A percentile compares a stretch with the other conserved stretches of the same genome.
Conservation (phyloP, 1,140 invertebrate genomes). For the Tetramorium alpestre region DNA sequence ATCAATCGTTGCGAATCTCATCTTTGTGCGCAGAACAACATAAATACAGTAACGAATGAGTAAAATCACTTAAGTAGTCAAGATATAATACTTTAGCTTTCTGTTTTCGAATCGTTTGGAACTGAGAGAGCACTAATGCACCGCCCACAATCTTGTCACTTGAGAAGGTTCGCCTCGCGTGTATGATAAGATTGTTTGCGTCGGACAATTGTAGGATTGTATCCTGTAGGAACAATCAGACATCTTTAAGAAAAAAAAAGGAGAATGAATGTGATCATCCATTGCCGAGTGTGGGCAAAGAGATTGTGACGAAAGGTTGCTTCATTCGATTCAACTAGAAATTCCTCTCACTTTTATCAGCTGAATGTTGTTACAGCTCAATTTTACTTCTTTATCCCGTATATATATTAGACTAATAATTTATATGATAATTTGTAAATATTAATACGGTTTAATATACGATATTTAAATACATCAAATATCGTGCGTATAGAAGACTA, state of each 20-base stretch:
- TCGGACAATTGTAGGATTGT: neutral
- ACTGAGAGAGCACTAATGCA: slow-evolving; percentile 59
- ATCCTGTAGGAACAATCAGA: neutral
- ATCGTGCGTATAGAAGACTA: neutral
- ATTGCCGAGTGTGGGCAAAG: slow-evolving; percentile 4
- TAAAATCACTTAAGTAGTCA: slow-evolving; percentile 19
- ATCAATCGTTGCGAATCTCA: neutral
- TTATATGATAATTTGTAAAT: neutral
- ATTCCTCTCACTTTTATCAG: slow-evolving; percentile 11
- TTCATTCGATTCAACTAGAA: neutral
- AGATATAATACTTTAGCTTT: neutral
- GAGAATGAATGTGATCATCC: neutral
- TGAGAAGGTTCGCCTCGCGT: slow-evolving; percentile 40
- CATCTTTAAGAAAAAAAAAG: neutral
- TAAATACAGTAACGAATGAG: neutral
- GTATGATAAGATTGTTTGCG: slow-evolving; percentile 52
- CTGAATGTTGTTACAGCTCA: neutral
- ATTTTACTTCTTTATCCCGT: neutral
- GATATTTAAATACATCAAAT: neutral
- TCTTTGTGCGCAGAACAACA: neutral
- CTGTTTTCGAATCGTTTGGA: neutral
- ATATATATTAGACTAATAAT: neutral
- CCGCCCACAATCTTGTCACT: slow-evolving; percentile 65
- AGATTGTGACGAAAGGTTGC: neutral
- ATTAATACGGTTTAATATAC: neutral